Evolutionary conservation across 2,888 invertebrate genomes (phyloP), one percentile per base, ranked within the genome.

Genomic region (Antheraea assamensis): DNA sequence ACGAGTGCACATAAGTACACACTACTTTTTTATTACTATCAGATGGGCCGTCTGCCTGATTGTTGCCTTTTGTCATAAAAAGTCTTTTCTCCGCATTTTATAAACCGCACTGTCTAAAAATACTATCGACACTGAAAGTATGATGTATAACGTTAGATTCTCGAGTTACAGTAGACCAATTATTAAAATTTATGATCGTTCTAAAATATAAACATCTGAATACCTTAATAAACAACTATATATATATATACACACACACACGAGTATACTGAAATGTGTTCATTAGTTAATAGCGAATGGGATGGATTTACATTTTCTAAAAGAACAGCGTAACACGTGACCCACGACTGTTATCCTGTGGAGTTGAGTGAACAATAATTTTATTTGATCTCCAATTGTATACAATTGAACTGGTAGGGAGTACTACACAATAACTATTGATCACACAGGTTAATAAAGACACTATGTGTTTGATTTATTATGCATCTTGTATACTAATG

Each of bases 241-340:
- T 1, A 30, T 64, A n/a, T n/a, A n/a, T n/a, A n/a, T n/a, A n/a
- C n/a, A n/a, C n/a, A n/a, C n/a, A n/a, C n/a, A n/a, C n/a, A 30
- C n/a, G 10, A 58, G 24, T 58, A 24, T 58, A 21, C 2, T 10
- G 10, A 24, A 55, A 55, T 55, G 55, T 55, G 21, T 24, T 24
- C 10, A 58, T 13, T 64, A 64, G 30, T 17, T 30, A 30, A 64
- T 27, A 64, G 27, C 13, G 30, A 64, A 30, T 15, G 27, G 27
- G 61, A 42, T 42, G 61, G 61, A 64, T 30, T 15, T 64, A 15
- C 27, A 64, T 4, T 64, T 30, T 64, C 2, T 64, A 17, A 27
- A 17, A 17, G 17, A 64, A 17, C 61, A 64, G 61, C 61, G 24
- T 49, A 81, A 79, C 86, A 86, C 86, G 87, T 87, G 86, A 87